Percentiles rank a stretch among this genome's conserved stretches.
These are phyloP conservation scores for Acanthiza pusilla DNA, from an alignment of 2,797 vertebrate species.

Conservation along the genomic window DNA sequence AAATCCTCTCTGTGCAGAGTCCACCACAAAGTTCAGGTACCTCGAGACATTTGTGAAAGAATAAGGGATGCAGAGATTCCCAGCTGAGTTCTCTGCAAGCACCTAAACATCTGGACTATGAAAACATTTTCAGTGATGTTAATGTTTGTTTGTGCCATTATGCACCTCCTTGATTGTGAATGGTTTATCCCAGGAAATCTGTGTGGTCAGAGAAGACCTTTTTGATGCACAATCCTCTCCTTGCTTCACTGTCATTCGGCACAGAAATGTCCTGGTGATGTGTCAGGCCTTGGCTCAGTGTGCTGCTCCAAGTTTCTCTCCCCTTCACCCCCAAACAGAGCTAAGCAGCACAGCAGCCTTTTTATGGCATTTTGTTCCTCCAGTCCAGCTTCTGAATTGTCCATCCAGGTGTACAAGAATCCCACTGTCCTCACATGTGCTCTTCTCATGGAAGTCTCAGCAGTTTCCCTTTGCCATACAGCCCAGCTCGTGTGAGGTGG, in stretches of 20 bases:
- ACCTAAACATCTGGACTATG: background rate
- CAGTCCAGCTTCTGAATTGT: background rate
- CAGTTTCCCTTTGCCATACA: background rate
- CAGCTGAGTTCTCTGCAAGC: background rate
- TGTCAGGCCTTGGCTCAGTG: background rate
- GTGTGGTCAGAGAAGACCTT: background rate
- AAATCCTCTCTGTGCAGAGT: background rate
- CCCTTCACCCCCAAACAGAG: rapidly evolving
- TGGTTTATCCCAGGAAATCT: background rate
- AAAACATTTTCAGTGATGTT: background rate
- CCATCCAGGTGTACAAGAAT: background rate
- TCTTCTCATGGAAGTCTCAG: background rate
- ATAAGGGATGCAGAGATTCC: background rate
- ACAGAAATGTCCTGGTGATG: background rate
- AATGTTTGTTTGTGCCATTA: background rate
- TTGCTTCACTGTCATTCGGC: background rate
- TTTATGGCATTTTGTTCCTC: background rate
- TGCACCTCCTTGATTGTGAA: background rate
- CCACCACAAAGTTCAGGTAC: background rate
- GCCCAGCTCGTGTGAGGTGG: background rate
- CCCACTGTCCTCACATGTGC: background rate
- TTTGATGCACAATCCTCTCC: background rate
- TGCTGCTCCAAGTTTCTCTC: background rate
- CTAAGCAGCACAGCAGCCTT: background rate
- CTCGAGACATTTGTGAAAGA: background rate